Conservation (phyloP, 2,888 invertebrate species). For the Nomada lathburiana region DNA sequence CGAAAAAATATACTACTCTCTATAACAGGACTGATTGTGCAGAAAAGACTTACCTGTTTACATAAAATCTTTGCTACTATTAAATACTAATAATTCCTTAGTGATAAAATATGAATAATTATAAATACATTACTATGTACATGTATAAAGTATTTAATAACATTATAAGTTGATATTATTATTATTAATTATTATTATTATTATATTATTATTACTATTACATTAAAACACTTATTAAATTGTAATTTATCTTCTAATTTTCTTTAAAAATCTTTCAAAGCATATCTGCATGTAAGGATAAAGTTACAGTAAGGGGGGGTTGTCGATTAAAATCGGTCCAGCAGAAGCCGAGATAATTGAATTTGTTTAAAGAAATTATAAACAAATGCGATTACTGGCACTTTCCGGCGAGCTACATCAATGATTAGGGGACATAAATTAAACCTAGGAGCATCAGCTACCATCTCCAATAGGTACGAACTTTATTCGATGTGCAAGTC, state of each 20-base stretch:
- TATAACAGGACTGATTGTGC: slow-evolving; percentile 59
- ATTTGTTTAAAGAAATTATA: too few species aligned
- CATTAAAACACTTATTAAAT: slow-evolving; percentile 71
- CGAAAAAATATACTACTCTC: slow-evolving; percentile 40
- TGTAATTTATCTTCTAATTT: slow-evolving; percentile 59
- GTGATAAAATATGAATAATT: slow-evolving; percentile 74
- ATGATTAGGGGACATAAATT: too few species aligned
- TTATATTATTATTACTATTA: slow-evolving; percentile 63
- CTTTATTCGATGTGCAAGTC: too few species aligned
- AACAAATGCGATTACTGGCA: too few species aligned
- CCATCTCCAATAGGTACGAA: too few species aligned
- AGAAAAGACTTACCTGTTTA: slow-evolving; percentile 74
- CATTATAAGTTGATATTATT: slow-evolving; percentile 79
- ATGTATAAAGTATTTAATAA: slow-evolving; percentile 82
- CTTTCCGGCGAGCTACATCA: too few species aligned
- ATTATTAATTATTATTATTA: slow-evolving; percentile 63
- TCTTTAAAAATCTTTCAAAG: slow-evolving; percentile 39
- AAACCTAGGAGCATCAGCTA: too few species aligned
- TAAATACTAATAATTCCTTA: slow-evolving; percentile 75
- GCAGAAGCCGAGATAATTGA: too few species aligned
- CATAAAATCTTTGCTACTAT: slow-evolving; percentile 79
- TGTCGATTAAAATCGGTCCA: not conserved
- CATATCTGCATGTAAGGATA: slow-evolving; percentile 6
- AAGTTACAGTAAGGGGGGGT: too few species aligned
- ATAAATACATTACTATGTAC: slow-evolving; percentile 77